A percentile compares a stretch with the other conserved stretches of the same genome.
Evolutionary conservation across 2,113 vertebrate genomes (phyloP).

Genomic region (Myrmophylax atrothorax): DNA sequence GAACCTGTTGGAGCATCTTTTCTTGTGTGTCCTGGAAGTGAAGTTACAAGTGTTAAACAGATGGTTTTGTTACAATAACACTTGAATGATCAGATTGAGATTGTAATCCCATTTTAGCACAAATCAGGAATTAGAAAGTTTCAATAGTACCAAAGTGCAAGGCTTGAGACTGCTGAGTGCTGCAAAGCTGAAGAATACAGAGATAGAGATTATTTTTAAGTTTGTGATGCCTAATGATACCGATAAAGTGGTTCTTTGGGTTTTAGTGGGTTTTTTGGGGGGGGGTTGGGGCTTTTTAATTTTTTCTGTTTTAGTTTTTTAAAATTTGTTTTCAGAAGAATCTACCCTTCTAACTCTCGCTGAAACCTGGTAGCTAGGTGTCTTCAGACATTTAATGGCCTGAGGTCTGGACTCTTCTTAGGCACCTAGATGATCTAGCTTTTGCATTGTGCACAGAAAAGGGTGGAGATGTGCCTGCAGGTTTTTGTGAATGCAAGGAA

Average conservation of each 20-base stretch:
- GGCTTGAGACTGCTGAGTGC: not conserved
- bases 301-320: too few species aligned
- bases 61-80: not conserved
- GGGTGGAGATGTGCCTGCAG: not conserved
- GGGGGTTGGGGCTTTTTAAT: too few species aligned
- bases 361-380: not conserved
- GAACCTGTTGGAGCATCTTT: not conserved
- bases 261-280: too few species aligned
- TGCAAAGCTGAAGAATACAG: not conserved
- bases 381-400: not conserved
- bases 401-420: not conserved
- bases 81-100: not conserved
- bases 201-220: not conserved
- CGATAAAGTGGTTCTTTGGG: not conserved
- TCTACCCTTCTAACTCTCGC: not conserved
- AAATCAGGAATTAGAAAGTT: not conserved
- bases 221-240: not conserved
- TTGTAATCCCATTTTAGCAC: not conserved
- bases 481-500: not conserved
- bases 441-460: not conserved
- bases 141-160: not conserved
- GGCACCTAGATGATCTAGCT: not conserved
- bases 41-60: not conserved
- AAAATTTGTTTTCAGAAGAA: not conserved
- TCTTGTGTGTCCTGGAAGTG: not conserved